A percentile compares a stretch with the other conserved stretches of the same genome.
Evolutionary conservation across 2,113 vertebrate genomes (phyloP).

Genomic region (Rostratula benghalensis): DNA sequence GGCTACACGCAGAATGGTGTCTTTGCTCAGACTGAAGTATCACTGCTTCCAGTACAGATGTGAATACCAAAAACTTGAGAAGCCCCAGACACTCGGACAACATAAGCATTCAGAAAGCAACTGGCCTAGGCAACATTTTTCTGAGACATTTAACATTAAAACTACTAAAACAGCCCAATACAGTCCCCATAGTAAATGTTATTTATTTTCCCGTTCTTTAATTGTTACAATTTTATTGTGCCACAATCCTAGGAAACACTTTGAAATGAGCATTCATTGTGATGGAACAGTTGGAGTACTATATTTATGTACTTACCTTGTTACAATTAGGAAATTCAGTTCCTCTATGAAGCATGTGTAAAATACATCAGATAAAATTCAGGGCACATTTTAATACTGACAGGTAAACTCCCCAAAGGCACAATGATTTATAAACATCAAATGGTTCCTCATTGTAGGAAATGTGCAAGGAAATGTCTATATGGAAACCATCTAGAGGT

Average conservation of each 20-base stretch:
- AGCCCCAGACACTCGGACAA: not conserved
- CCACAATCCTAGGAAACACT: not conserved
- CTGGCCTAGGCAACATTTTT: not conserved
- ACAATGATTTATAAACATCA: not conserved
- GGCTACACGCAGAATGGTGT: not conserved
- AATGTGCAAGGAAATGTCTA: not conserved
- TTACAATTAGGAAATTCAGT: slow-evolving; percentile 2
- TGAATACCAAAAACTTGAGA: not conserved
- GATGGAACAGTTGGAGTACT: not conserved
- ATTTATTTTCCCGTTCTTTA: not conserved
- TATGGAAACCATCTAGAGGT: not conserved
- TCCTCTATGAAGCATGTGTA: slow-evolving; percentile 62
- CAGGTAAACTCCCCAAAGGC: not conserved
- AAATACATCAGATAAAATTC: slow-evolving; percentile 50
- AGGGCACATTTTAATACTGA: not conserved
- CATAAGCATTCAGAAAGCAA: not conserved
- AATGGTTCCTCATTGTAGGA: not conserved
- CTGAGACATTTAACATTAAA: not conserved
- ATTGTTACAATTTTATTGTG: not conserved
- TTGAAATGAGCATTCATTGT: not conserved
- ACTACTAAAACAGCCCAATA: not conserved
- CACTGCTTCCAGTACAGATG: not conserved
- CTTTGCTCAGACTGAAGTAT: not conserved
- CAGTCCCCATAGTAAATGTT: not conserved
- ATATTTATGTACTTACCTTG: slow-evolving; percentile 20